Base-by-base conservation (phyloP, 2,888 invertebrate species). In the Parthenolecanium corni region DNA sequence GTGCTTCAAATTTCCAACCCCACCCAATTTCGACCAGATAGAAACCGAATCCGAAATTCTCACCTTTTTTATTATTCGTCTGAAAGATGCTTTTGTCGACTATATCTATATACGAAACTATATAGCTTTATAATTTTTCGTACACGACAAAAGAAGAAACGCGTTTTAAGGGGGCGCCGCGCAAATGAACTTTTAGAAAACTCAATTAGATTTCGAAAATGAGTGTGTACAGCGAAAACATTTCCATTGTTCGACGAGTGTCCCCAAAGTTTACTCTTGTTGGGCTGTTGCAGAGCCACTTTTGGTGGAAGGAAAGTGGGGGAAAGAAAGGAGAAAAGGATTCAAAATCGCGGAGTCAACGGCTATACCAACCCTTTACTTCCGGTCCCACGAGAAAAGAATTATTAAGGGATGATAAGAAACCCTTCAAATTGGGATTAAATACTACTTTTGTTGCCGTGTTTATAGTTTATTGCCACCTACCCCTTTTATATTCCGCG, bases 361-460 rank as follows among this genome's bases (percentile, higher is more conserved):
- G 21, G 23, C 49, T 20, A 46, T 46, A 49, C 61, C 47, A 61
- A 61, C 61, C 61, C 61, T 61, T 61, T 61, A 51, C 61, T 61
- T 61, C 61, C 61, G 61, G 61, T 61, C 61, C 51, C 61, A 49
- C 49, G 61, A 61, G 61, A 61, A 61, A 61, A 61, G 61, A 61
- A 61, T 61, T 61, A 61, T 61, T 61, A 51, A 61, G 61, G 61
- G 61, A 61, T 61, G 61, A 61, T 61, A 61, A 61, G 61, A 61
- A 61, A 61, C 61, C 61, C 61, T 61, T 61, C 61, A 61, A 61
- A 61, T 61, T 61, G 61, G 61, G 61, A 61, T 61, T 61, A 61
- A 61, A 61, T 61, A 61, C 61, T 61, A 61, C 61, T 61, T 61
- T 61, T 61, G 61, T 61, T 51, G 61, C 61, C 40, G 21, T 61